Evolutionary conservation across 1,140 invertebrate genomes (phyloP).

Genomic region (Pollicipes pollicipes): DNA sequence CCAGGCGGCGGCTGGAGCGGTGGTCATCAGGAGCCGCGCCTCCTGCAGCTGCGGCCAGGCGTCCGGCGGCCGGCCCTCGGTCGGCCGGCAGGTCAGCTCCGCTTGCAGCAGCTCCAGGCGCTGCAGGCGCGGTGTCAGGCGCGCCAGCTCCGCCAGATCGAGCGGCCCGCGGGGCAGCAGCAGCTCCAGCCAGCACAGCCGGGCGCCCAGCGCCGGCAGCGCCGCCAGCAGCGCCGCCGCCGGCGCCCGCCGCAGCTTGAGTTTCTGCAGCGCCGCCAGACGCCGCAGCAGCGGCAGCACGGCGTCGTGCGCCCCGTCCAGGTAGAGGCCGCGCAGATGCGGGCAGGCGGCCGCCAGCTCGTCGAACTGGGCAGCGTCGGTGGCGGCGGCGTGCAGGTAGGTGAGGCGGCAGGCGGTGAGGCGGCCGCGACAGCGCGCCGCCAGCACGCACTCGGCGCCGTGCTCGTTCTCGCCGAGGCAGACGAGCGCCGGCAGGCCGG

Average conservation of each 20-base stretch:
- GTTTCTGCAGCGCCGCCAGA: background rate
- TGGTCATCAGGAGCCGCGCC: background rate
- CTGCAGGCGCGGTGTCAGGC: background rate
- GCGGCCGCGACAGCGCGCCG: background rate
- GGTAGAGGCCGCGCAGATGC: background rate
- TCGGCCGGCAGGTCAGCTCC: background rate
- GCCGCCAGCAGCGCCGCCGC: background rate
- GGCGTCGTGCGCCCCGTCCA: background rate
- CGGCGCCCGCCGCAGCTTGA: background rate
- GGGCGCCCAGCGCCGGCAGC: background rate
- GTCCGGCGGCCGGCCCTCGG: background rate
- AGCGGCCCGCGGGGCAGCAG: background rate
- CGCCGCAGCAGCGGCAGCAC: background rate
- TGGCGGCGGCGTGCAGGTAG: background rate
- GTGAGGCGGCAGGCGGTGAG: background rate
- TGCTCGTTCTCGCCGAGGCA: background rate
- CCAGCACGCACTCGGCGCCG: constrained; percentile 4
- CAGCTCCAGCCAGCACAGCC: background rate
- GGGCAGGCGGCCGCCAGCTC: background rate
- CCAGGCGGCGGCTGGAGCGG: background rate
- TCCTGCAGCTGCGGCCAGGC: background rate
- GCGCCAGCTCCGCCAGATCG: background rate
- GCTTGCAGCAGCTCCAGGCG: background rate
- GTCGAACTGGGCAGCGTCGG: background rate
- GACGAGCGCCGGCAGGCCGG: background rate